phyloP scores from a whole-genome alignment of 2,888 invertebrate genomes.

The Scaptomyza caliginosa region DNA sequence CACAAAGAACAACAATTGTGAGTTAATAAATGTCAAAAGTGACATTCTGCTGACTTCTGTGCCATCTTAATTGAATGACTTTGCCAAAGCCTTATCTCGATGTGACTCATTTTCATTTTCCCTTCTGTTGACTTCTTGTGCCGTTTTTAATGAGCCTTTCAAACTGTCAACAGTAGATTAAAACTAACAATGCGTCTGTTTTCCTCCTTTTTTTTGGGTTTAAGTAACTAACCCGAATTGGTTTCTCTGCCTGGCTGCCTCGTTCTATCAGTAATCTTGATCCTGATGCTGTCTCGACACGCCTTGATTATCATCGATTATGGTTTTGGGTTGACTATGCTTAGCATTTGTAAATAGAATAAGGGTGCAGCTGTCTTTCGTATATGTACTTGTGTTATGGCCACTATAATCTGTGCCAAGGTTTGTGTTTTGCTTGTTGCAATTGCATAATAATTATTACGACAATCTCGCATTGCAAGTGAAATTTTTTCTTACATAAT shows the following conservation, averaged over 20 bases:
- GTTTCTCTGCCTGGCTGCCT: constrained; percentile 5
- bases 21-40: constrained; percentile 75
- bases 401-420: constrained; percentile 50
- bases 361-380: constrained; percentile 34
- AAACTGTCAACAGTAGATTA: constrained; percentile 67
- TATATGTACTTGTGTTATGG: constrained; percentile 26
- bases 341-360: background rate
- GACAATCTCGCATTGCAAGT: constrained; percentile 8
- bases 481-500: constrained; percentile 49
- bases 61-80: constrained; percentile 68
- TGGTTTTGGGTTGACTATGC: constrained; percentile 15
- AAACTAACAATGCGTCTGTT: constrained; percentile 32
- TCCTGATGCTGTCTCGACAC: constrained; percentile 16
- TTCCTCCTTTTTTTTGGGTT: background rate
- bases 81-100: constrained; percentile 54
- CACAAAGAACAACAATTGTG: constrained; percentile 53
- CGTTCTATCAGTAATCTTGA: background rate
- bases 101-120: constrained; percentile 26
- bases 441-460: constrained; percentile 28
- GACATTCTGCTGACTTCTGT: constrained; percentile 53
- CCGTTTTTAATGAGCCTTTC: constrained; percentile 62
- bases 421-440: constrained; percentile 11
- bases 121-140: background rate
- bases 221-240: constrained; percentile 29
- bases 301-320: constrained; percentile 24